Evolutionary conservation across 2,797 vertebrate genomes (phyloP).

Genomic region (Syngnathus rostellatus): DNA sequence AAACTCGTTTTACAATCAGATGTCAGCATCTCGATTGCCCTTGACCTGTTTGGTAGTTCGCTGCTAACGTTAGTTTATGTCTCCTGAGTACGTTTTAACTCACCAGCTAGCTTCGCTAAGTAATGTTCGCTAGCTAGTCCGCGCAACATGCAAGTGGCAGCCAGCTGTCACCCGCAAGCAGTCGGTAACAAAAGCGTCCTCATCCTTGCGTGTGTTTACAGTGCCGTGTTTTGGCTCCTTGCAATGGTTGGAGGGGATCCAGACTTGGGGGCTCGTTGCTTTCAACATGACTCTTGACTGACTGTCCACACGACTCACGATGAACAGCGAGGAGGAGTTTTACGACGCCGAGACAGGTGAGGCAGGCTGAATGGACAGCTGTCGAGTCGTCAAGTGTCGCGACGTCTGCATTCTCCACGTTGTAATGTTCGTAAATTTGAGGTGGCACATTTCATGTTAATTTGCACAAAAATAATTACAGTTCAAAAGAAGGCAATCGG

Average conservation of each 20-base stretch:
- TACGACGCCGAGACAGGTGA: conserved; percentile 94
- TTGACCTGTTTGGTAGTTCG: background rate
- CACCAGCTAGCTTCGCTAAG: conserved; percentile 31
- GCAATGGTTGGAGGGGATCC: conserved; percentile 43
- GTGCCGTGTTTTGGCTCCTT: conserved; percentile 27
- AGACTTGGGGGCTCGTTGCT: conserved; percentile 34
- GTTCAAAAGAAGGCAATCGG: no score
- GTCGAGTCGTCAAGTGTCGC: background rate
- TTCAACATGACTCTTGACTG: conserved; percentile 63
- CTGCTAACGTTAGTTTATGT: conserved; percentile 8
- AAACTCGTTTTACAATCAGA: background rate
- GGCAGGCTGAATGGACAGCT: conserved; percentile 10
- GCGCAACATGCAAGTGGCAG: background rate
- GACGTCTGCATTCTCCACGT: background rate
- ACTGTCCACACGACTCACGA: conserved; percentile 59
- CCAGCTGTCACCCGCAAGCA: background rate
- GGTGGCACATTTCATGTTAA: no score
- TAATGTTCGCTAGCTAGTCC: conserved; percentile 32
- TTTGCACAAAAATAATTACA: no score
- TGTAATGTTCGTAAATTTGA: no score
- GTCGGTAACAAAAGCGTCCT: conserved; percentile 14
- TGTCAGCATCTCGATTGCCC: background rate
- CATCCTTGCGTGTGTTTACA: conserved; percentile 29
- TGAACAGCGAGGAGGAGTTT: conserved; percentile 97
- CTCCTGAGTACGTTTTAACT: conserved; percentile 8